A percentile compares a stretch with the other conserved stretches of the same genome.
These are phyloP conservation scores for Caenorhabditis remanei DNA, from an alignment of 1,140 invertebrate genomes.

Conservation along the genomic window DNA sequence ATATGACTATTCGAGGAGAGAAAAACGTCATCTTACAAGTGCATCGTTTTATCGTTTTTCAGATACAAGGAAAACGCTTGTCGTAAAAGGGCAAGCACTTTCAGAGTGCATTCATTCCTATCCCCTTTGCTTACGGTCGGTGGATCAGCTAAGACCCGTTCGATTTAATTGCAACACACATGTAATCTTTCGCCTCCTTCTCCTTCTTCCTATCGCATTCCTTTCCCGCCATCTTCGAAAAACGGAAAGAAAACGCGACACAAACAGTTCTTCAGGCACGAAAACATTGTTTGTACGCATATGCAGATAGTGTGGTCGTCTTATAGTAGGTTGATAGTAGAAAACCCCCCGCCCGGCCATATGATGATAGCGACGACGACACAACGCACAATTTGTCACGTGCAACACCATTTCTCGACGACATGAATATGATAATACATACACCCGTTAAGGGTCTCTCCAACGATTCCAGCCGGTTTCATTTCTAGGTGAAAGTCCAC, in stretches of 20 bases:
- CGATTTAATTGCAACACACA: background rate
- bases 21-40: background rate
- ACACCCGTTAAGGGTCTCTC: background rate
- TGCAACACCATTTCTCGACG: background rate
- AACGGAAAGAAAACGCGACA: background rate
- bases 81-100: background rate
- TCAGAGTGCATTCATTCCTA: background rate
- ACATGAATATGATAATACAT: slow-evolving; percentile 21
- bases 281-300: slow-evolving; percentile 11
- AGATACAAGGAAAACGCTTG: too few relatives aligned
- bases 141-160: background rate
- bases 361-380: background rate
- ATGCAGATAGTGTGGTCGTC: slow-evolving; percentile 22
- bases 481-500: slow-evolving; percentile 36
- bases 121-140: background rate
- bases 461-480: slow-evolving; percentile 8
- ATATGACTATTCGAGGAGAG: background rate
- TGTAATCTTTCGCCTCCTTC: slow-evolving; percentile 1
- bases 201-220: background rate
- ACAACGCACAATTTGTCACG: slow-evolving; percentile 50
- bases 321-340: slow-evolving; percentile 11
- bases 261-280: background rate
- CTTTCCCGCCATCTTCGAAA: slow-evolving; percentile 25
- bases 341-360: background rate
- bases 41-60: too few relatives aligned